Conservation (phyloP, 2,113 vertebrate species). For the Leptosomus discolor region DNA sequence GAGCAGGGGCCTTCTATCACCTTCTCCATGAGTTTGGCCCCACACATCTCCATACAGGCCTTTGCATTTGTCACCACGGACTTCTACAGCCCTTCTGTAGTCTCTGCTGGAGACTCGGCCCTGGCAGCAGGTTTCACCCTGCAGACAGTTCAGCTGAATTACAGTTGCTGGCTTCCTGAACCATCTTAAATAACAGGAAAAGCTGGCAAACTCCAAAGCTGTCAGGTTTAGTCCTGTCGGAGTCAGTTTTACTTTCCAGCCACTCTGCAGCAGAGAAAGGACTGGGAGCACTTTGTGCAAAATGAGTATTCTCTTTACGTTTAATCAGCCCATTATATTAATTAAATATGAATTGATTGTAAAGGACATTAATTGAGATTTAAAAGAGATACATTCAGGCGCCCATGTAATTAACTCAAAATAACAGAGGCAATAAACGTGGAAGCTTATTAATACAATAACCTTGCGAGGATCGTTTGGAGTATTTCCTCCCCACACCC, state of each 20-base stretch:
- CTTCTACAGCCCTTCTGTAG: background rate
- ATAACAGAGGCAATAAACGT: slow-evolving; percentile 5
- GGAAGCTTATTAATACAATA: slow-evolving; percentile 25
- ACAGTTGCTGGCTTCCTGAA: background rate
- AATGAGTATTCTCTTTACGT: background rate
- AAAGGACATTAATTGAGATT: slow-evolving; percentile 50
- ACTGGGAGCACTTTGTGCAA: background rate
- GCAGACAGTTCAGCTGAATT: background rate
- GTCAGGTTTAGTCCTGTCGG: background rate
- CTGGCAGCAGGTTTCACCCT: background rate
- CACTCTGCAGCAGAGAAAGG: background rate
- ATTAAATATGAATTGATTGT: slow-evolving; percentile 50
- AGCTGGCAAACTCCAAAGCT: background rate
- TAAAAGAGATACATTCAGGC: slow-evolving; percentile 21
- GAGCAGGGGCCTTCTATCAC: background rate
- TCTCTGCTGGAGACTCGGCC: background rate
- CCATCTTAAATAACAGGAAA: background rate
- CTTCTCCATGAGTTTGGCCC: background rate
- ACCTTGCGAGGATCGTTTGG: background rate
- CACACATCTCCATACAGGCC: background rate
- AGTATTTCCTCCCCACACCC: background rate
- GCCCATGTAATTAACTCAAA: slow-evolving; percentile 17
- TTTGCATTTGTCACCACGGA: background rate
- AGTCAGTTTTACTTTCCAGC: background rate
- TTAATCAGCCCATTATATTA: background rate